phyloP scores from a whole-genome alignment of 2,888 invertebrate species.

The Leptodirus hochenwartii region DNA sequence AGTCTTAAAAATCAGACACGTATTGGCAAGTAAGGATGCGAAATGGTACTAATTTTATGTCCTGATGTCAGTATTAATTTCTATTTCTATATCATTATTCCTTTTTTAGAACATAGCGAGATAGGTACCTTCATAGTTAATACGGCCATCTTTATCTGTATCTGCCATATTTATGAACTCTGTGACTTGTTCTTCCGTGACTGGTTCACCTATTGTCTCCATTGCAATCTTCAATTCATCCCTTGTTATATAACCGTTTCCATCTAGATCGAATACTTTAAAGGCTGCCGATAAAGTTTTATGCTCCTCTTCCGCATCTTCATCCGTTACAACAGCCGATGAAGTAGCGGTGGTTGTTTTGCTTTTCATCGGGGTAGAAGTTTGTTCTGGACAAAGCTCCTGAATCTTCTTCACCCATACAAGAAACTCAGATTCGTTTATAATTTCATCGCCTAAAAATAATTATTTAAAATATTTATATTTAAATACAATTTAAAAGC shows the following conservation, averaged over 20 bases:
- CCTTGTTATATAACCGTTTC: conserved; percentile 75
- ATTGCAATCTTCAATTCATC: conserved; percentile 63
- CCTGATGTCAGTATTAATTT: too few relatives aligned
- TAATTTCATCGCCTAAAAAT: conserved; percentile 32
- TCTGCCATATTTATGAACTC: conserved; percentile 58
- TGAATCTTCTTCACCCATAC: conserved; percentile 62
- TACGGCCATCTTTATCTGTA: conserved; percentile 61
- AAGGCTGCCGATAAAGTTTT: conserved; percentile 77
- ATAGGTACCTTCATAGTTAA: conserved; percentile 58
- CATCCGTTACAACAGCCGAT: too few relatives aligned
- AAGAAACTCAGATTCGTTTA: conserved; percentile 62
- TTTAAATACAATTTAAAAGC: not conserved
- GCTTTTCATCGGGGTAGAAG: not conserved
- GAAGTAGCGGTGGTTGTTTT: too few relatives aligned
- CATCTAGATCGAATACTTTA: conserved; percentile 76
- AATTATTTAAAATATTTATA: not conserved
- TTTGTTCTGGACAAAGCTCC: conserved; percentile 36
- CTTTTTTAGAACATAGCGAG: too few relatives aligned
- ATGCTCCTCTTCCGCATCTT: conserved; percentile 42
- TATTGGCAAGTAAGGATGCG: too few relatives aligned
- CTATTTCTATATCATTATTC: too few relatives aligned
- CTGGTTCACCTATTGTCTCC: conserved; percentile 65
- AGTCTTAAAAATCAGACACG: too few relatives aligned
- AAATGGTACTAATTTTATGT: too few relatives aligned
- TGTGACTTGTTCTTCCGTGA: conserved; percentile 55